These are phyloP conservation scores for Karalla daura DNA, from an alignment of 2,797 vertebrate species.

Conservation along the genomic window DNA sequence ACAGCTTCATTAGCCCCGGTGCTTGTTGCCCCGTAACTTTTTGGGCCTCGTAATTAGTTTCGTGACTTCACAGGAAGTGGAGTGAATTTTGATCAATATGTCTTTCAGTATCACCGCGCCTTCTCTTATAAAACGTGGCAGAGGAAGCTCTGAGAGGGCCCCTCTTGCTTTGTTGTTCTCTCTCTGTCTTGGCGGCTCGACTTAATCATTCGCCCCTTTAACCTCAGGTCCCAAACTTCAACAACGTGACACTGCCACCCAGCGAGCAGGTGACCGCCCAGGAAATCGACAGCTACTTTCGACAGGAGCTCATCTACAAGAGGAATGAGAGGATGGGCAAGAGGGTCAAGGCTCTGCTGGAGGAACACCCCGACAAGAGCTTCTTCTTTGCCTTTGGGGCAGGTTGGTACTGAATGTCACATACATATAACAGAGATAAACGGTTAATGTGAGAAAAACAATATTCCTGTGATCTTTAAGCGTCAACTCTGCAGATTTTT, in stretches of 20 bases:
- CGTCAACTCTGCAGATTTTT: not conserved
- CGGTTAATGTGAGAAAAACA: not conserved
- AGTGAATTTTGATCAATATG: not conserved
- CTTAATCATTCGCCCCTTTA: not conserved
- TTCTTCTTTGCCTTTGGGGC: conserved; percentile 95
- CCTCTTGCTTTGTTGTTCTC: not conserved
- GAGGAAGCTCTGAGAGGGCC: not conserved
- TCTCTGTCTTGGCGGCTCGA: not conserved
- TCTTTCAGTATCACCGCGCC: not conserved
- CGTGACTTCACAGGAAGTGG: not conserved
- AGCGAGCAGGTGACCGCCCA: conserved; percentile 88
- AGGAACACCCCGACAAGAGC: conserved; percentile 89
- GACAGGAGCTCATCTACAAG: conserved; percentile 91
- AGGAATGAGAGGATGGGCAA: conserved; percentile 90
- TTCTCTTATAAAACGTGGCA: not conserved
- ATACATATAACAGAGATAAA: not conserved
- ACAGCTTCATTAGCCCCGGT: not conserved
- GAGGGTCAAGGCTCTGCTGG: conserved; percentile 86
- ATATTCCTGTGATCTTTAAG: not conserved
- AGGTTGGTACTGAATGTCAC: conserved; percentile 78
- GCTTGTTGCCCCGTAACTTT: not conserved
- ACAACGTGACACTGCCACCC: conserved; percentile 86
- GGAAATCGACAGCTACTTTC: conserved; percentile 92
- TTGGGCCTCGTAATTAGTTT: not conserved
- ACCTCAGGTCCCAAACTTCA: conserved; percentile 88